A percentile compares a stretch with the other conserved stretches of the same genome.
These are phyloP conservation scores for Ctenochaetus hawaiiensis DNA, from an alignment of 2,797 vertebrate genomes.

Conservation along the genomic window DNA sequence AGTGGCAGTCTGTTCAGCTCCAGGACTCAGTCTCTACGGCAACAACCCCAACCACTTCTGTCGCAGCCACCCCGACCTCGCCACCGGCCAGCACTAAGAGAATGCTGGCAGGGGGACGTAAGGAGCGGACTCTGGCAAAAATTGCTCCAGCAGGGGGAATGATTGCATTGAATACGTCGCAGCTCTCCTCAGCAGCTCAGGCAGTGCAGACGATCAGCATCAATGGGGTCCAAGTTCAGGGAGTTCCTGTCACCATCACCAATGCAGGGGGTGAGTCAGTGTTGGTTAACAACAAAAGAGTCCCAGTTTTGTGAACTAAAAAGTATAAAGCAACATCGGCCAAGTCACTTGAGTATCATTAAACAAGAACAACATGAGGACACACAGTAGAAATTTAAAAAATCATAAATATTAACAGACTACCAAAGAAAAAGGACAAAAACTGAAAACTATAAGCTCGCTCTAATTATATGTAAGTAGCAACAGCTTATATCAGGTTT, in stretches of 20 bases:
- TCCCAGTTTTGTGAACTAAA: neutral
- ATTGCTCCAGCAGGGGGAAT: conserved; percentile 94
- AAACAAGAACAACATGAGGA: neutral
- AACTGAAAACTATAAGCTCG: neutral
- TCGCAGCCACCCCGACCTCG: conserved; percentile 63
- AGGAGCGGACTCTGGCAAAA: conserved; percentile 94
- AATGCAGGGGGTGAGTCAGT: conserved; percentile 90
- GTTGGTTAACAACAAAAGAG: neutral
- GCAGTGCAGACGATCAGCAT: conserved; percentile 98
- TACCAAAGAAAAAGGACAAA: neutral
- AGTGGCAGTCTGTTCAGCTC: conserved; percentile 92
- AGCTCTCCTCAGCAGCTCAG: conserved; percentile 90
- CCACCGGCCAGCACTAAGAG: conserved; percentile 63
- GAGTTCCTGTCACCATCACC: conserved; percentile 96
- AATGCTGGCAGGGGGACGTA: conserved; percentile 82
- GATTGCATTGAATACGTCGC: conserved; percentile 90
- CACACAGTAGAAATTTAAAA: neutral
- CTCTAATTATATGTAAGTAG: neutral
- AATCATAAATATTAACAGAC: neutral
- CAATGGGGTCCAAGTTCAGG: conserved; percentile 96
- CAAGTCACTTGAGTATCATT: too few relatives aligned
- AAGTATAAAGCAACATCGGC: neutral
- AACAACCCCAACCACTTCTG: conserved; percentile 77
- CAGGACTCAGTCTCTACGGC: conserved; percentile 88
- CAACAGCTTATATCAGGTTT: neutral